phyloP scores from a whole-genome alignment of 2,797 vertebrate species.

The Euthynnus affinis region DNA sequence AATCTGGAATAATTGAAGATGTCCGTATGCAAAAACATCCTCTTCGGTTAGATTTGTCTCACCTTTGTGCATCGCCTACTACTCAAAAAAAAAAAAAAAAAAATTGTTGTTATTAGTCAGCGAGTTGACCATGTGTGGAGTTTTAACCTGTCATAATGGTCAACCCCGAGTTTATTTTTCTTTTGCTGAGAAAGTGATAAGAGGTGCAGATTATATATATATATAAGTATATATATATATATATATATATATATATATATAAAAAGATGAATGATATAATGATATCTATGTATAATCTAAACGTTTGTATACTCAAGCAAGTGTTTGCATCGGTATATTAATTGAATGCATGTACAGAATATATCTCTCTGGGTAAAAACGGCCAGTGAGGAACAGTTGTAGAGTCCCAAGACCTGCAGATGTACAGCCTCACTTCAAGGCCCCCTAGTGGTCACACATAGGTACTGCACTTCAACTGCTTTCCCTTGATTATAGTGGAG shows the following conservation, averaged over 20 bases:
- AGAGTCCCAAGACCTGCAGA: conserved; percentile 25
- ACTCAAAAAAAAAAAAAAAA: too few relatives aligned
- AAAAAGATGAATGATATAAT: conserved; percentile 68
- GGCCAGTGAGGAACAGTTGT: conserved; percentile 36
- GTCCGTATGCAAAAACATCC: conserved; percentile 53
- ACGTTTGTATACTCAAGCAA: conserved; percentile 79
- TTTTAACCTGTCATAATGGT: conserved; percentile 7
- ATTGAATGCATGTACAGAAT: conserved; percentile 80
- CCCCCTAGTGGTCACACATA: conserved; percentile 39
- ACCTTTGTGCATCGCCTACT: conserved; percentile 24
- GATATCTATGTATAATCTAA: conserved; percentile 82
- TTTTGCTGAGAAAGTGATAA: conserved; percentile 40
- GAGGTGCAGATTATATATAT: conserved; percentile 39
- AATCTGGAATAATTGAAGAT: conserved; percentile 64
- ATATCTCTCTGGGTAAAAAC: conserved; percentile 42
- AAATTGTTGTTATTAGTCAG: conserved; percentile 18
- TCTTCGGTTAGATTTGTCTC: conserved; percentile 33
- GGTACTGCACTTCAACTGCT: conserved; percentile 66
- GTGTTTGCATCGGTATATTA: conserved; percentile 75
- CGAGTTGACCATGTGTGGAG: conserved; percentile 21
- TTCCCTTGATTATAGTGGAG: conserved; percentile 34
- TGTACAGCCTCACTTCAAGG: conserved; percentile 6
- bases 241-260: too few relatives aligned
- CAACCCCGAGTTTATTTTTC: conserved; percentile 11
- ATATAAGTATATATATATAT: not conserved